Evolutionary conservation across 2,888 invertebrate species (phyloP), one percentile per base, ranked within the genome.

Genomic region (Sericinus montela): DNA sequence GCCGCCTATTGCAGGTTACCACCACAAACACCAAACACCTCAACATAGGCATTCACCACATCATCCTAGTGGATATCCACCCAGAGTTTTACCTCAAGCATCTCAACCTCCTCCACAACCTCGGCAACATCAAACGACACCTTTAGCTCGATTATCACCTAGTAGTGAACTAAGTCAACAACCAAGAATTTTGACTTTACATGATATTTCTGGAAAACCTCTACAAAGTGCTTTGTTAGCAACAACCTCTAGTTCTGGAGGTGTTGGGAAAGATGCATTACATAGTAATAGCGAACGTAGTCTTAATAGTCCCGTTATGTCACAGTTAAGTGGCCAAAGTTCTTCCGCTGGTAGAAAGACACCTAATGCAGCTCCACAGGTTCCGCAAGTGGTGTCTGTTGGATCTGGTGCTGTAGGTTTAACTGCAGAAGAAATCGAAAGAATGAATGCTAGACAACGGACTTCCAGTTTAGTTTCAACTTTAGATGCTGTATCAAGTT

Each of bases 91-190:
- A 43, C 92, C 94, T 42, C 93, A 94, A 60, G 90, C 90, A 37
- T 91, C 93, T 42, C 93, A 94, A 69, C 91, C 93, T 36, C 90
- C 94, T 41, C 91, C 92, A 28, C 90, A 92, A 47, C 90, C 91
- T 1, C 90, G 94, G 58, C 92, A 94, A 54, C 94, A 97, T 70
- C 97, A 97, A 79, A 96, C 96, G 57, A 97, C 97, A 0, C 98
- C 97, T 3, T 81, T 98, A 38, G 97, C 97, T 1, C 90, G 97
- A 54, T 86, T 97, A 16, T 97, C 97, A 58, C 97, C 97, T 0
- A 97, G 97, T 68, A 97, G 97, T 63, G 97, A 97, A 77, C 83
- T 97, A 56, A 97, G 97, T 60, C 97, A 97, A 72, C 97, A 97
- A 65, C 97, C 97, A 0, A 90, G 97, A 58, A 98, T 98, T 65